Percentiles rank a stretch among this genome's conserved stretches.
phyloP scores from a whole-genome alignment of 1,140 invertebrate genomes.

The Goniozus legneri region DNA sequence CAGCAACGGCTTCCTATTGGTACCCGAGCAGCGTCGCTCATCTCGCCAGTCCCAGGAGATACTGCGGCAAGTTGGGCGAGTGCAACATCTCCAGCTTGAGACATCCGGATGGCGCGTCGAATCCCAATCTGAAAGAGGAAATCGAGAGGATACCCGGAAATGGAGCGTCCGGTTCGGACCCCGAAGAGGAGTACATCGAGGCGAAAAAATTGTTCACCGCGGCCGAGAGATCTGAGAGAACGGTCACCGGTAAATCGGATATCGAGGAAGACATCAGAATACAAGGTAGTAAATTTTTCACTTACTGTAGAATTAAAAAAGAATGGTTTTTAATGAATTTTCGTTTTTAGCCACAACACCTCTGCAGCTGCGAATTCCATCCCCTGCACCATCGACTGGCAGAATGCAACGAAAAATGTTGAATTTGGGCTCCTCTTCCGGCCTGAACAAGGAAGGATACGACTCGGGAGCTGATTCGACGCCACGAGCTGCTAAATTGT shows the following conservation, averaged over 20 bases:
- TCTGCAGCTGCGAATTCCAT: slow-evolving; percentile 53
- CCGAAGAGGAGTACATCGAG: slow-evolving; percentile 59
- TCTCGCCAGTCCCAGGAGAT: slow-evolving; percentile 47
- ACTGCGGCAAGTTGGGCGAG: slow-evolving; percentile 50
- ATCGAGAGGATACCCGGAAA: slow-evolving; percentile 65
- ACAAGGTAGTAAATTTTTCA: no score
- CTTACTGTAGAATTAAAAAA: slow-evolving; percentile 25
- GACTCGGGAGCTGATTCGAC: slow-evolving; percentile 78
- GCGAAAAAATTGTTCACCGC: slow-evolving; percentile 58
- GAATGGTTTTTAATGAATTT: no score
- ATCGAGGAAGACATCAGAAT: slow-evolving; percentile 53
- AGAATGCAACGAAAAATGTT: slow-evolving; percentile 56
- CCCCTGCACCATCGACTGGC: slow-evolving; percentile 54
- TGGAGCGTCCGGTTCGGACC: slow-evolving; percentile 62
- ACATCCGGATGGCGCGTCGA: slow-evolving; percentile 87
- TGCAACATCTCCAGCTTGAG: slow-evolving; percentile 71
- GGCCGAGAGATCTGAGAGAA: slow-evolving; percentile 45
- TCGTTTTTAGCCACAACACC: slow-evolving; percentile 31
- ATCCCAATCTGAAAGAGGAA: slow-evolving; percentile 80
- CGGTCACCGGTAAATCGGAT: slow-evolving; percentile 55
- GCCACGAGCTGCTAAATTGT: slow-evolving; percentile 73
- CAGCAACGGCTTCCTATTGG: slow-evolving; percentile 64
- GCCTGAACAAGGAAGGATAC: slow-evolving; percentile 65
- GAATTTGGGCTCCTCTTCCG: slow-evolving; percentile 58
- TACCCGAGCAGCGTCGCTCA: slow-evolving; percentile 54